Base-by-base conservation (phyloP, 2,888 invertebrate species). In the Schizotus pectinicornis region DNA sequence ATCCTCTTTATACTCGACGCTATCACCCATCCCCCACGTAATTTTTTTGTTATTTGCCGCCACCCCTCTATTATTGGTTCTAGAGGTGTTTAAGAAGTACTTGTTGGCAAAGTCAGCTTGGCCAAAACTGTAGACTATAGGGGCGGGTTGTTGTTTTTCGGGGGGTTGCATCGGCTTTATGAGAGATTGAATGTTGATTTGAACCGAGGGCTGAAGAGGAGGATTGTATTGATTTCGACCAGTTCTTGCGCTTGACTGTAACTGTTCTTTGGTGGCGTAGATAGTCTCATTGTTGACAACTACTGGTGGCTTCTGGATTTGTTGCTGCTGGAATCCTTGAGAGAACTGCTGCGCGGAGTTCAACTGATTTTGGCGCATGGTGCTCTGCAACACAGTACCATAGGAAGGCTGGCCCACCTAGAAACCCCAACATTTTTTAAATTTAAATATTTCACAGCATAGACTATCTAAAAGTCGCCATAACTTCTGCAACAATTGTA, bases 1-100 rank as follows among this genome's bases (percentile, higher is more conserved):
- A 69, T 89, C 88, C 31, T 85, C 85, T 36, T 68, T 64, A 51
- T 76, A 74, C 12, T 74, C 71, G 70, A 64, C 41, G 13, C 39
- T 56, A 8, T 65, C 77, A 67, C 71, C 73, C 71, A 70, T 63
- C 5, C 71, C 73, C 77, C 77, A 77, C 3, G 70, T 67, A 14
- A 76, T 67, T 55, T 74, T 74, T 49, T 75, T 74, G 5, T 22
- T 22, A 49, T 63, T 68, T 1, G 64, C 61, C 9, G 66, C 49
- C 6, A 62, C 55, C 49, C 63, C 64, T 38, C 51, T 62, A 42
- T 37, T 54, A 45, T 56, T 50, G 12, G 47, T 36, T 55, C 67
- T 63, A 32, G 48, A 42, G 7, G 13, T 74, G 59, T 75, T 78
- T 13, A 77, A 56, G 35, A 81, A 66, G 6, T 80, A 79, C 62